These are phyloP conservation scores for Helicoverpa assulta DNA, from an alignment of 2,888 invertebrate species.

Conservation along the genomic window DNA sequence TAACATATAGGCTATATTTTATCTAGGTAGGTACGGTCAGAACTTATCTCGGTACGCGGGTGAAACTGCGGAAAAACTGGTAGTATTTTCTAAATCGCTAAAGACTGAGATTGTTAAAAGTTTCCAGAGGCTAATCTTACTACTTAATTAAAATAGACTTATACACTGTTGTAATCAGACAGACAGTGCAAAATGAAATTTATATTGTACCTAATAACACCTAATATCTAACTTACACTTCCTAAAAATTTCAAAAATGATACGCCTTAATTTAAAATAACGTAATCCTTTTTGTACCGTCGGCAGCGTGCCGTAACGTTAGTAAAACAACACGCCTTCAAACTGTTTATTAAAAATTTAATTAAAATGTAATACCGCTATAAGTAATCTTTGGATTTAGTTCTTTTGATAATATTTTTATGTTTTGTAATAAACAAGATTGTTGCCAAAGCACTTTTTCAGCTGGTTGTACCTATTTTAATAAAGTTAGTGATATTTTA, in stretches of 20 bases:
- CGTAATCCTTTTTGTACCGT: slow-evolving; percentile 51
- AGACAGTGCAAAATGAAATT: too few species aligned
- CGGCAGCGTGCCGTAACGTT: slow-evolving; percentile 32
- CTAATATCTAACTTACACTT: slow-evolving; percentile 2
- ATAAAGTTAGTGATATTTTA: not conserved
- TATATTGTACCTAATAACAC: not conserved
- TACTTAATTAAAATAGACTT: not conserved
- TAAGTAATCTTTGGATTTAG: slow-evolving; percentile 60
- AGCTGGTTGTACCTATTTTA: slow-evolving; percentile 18
- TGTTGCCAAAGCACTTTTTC: slow-evolving; percentile 34
- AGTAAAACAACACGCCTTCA: slow-evolving; percentile 54
- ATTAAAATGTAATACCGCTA: slow-evolving; percentile 61
- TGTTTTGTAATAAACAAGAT: slow-evolving; percentile 47
- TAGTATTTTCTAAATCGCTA: too few species aligned
- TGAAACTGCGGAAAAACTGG: too few species aligned
- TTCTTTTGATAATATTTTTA: slow-evolving; percentile 48
- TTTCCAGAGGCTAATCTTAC: slow-evolving; percentile 15
- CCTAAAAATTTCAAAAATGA: slow-evolving; percentile 29
- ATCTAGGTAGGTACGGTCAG: too few species aligned
- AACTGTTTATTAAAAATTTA: slow-evolving; percentile 66
- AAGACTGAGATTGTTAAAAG: too few species aligned
- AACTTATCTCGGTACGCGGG: too few species aligned
- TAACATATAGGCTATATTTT: too few species aligned
- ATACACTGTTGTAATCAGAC: too few species aligned
- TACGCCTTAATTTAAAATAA: slow-evolving; percentile 43